These are phyloP conservation scores for Nanorana parkeri DNA, from an alignment of 2,113 vertebrate genomes.

Conservation along the genomic window DNA sequence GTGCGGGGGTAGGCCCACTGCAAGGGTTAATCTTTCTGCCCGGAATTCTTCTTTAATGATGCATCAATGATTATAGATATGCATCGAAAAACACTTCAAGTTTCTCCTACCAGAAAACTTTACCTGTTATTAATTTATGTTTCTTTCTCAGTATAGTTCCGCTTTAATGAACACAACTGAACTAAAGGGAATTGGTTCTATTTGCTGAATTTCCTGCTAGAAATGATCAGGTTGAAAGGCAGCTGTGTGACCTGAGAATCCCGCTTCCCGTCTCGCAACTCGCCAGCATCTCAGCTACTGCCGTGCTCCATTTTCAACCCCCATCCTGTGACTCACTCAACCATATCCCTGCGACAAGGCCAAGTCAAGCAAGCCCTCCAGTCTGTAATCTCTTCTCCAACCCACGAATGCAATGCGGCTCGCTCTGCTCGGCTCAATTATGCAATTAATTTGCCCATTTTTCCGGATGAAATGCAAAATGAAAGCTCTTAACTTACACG, in stretches of 20 bases:
- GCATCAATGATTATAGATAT: too few relatives aligned
- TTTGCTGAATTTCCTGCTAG: too few relatives aligned
- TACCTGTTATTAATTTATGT: too few relatives aligned
- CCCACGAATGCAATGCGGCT: slow-evolving; percentile 10
- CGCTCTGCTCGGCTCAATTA: slow-evolving; percentile 23
- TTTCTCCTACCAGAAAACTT: too few relatives aligned
- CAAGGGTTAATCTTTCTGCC: too few relatives aligned
- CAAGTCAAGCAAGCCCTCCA: slow-evolving; percentile 1
- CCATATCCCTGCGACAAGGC: background rate
- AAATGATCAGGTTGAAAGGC: too few relatives aligned
- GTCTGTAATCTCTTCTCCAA: slow-evolving; percentile 13
- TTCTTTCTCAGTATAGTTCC: too few relatives aligned
- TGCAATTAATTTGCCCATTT: slow-evolving; percentile 44
- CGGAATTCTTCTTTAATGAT: too few relatives aligned
- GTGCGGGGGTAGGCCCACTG: too few relatives aligned
- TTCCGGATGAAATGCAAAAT: slow-evolving; percentile 43
- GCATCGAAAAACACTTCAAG: too few relatives aligned
- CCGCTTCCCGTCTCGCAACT: background rate
- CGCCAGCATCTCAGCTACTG: background rate
- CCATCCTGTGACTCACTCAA: background rate
- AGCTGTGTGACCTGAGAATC: background rate
- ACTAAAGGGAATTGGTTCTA: too few relatives aligned
- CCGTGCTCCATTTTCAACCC: background rate
- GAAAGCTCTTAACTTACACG: slow-evolving; percentile 3
- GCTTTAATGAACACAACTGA: too few relatives aligned